Evolutionary conservation across 2,113 vertebrate genomes (phyloP).

Genomic region (Paracanthobrama guichenoti): DNA sequence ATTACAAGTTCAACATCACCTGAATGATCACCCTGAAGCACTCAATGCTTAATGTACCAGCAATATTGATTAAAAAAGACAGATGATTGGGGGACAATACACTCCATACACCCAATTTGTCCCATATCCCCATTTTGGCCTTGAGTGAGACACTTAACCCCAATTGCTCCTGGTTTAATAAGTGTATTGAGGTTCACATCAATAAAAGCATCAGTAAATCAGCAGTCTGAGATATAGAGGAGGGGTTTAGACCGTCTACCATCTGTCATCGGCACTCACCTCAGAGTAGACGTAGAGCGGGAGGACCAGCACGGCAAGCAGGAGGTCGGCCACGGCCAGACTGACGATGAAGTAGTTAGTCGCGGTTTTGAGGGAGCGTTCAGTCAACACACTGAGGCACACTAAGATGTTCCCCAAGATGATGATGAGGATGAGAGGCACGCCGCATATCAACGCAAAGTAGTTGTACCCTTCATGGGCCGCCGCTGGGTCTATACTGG

Average conservation of each 20-base stretch:
- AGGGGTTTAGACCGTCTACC: neutral
- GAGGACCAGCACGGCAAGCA: slow-evolving; percentile 72
- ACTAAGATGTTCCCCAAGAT: slow-evolving; percentile 77
- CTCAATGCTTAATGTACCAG: neutral
- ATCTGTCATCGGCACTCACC: slow-evolving; percentile 52
- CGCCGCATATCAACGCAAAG: slow-evolving; percentile 68
- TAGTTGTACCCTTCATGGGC: slow-evolving; percentile 66
- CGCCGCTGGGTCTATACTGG: slow-evolving; percentile 36
- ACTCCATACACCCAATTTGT: neutral
- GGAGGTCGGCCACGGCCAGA: slow-evolving; percentile 74
- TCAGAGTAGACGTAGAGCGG: slow-evolving; percentile 75
- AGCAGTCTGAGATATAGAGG: neutral
- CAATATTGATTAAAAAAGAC: neutral
- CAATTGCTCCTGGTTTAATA: neutral
- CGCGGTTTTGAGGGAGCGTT: slow-evolving; percentile 76
- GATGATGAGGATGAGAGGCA: slow-evolving; percentile 72
- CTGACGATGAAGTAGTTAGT: slow-evolving; percentile 81
- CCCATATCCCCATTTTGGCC: neutral
- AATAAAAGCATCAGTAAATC: neutral
- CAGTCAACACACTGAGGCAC: slow-evolving; percentile 75
- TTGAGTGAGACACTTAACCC: neutral
- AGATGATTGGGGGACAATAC: neutral
- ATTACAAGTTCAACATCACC: neutral
- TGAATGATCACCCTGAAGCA: neutral
- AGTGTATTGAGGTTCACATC: neutral